phyloP scores from a whole-genome alignment of 2,797 vertebrate species.

The Neosilurus mollespiculum region DNA sequence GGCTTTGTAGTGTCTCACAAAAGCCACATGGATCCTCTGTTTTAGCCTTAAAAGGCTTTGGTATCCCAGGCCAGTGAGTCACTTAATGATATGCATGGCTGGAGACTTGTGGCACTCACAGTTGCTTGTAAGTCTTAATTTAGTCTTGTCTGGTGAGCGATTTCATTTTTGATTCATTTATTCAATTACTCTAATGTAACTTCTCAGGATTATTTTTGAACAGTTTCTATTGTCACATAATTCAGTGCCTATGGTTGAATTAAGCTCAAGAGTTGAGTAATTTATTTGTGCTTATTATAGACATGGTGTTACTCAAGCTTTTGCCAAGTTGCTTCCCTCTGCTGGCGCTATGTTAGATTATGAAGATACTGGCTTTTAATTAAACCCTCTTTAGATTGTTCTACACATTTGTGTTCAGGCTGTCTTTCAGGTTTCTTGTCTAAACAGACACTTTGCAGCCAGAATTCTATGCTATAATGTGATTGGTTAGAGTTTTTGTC shows the following conservation, averaged over 20 bases:
- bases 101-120: constrained; percentile 17
- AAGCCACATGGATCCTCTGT: constrained; percentile 17
- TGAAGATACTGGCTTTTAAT: neutral
- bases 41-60: constrained; percentile 12
- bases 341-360: neutral
- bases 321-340: neutral
- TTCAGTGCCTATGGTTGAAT: neutral
- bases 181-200: neutral
- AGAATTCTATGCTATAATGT: neutral
- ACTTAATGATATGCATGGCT: constrained; percentile 36
- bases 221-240: neutral
- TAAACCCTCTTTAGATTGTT: neutral
- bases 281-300: neutral
- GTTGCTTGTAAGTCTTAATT: constrained; percentile 18
- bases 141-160: neutral
- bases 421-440: neutral
- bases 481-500: neutral
- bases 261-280: neutral
- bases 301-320: neutral
- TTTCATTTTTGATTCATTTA: constrained; percentile 2
- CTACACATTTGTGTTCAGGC: neutral
- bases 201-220: neutral
- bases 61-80: constrained; percentile 34
- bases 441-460: neutral
- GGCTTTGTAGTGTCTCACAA: constrained; percentile 27